phyloP scores from a whole-genome alignment of 2,113 vertebrate genomes.

The Jaculus jaculus region DNA sequence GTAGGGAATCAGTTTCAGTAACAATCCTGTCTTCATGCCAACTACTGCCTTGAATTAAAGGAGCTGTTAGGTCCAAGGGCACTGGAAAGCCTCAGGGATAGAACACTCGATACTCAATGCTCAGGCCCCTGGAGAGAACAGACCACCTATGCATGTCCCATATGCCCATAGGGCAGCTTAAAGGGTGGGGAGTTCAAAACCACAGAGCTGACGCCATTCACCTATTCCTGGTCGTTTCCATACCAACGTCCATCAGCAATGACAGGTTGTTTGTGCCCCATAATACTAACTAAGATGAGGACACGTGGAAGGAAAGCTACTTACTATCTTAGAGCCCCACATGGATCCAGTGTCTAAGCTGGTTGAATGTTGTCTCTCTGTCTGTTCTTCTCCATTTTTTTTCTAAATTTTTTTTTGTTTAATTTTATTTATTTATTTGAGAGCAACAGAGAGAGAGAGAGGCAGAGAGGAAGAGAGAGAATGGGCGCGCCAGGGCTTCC shows the following conservation, averaged over 20 bases:
- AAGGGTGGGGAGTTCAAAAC: neutral
- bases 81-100: neutral
- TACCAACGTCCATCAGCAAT: neutral
- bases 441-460: no score
- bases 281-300: neutral
- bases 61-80: neutral
- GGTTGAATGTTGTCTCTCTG: neutral
- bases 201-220: neutral
- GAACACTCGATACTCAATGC: slow-evolving; percentile 2
- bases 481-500: no score
- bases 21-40: slow-evolving; percentile 29
- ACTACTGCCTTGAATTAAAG: slow-evolving; percentile 32
- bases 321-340: neutral
- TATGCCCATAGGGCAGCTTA: neutral
- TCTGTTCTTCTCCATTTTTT: no score
- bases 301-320: neutral
- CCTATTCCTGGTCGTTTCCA: neutral
- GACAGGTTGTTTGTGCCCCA: neutral
- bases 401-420: neutral
- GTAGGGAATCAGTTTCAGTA: neutral
- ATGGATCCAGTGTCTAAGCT: neutral
- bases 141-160: slow-evolving; percentile 46
- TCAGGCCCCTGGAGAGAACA: neutral
- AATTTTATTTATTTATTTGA: no score
- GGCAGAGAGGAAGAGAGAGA: no score